Percentiles rank a stretch among this genome's conserved stretches.
These are phyloP conservation scores for Bombus turneri DNA, from an alignment of 1,140 invertebrate genomes.

Conservation along the genomic window DNA sequence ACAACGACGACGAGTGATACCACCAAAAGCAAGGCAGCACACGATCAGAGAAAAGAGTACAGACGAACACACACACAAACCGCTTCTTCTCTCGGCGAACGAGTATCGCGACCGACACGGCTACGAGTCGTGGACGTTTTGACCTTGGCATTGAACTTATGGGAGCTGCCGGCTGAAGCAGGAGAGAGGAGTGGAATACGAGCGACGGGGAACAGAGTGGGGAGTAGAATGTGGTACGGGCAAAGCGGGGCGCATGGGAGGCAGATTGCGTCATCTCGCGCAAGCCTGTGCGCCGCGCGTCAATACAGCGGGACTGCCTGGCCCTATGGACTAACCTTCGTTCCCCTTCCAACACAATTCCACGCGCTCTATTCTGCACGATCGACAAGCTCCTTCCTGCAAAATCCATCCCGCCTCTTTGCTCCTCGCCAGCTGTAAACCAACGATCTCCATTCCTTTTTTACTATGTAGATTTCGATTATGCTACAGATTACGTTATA, in stretches of 20 bases:
- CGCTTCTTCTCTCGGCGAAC: constrained; percentile 60
- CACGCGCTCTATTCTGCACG: constrained; percentile 5
- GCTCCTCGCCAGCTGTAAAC: constrained; percentile 9
- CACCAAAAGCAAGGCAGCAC: neutral
- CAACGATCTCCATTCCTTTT: neutral
- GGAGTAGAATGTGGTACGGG: constrained; percentile 40
- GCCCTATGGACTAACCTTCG: constrained; percentile 66
- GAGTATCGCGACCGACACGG: constrained; percentile 74
- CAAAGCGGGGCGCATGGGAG: constrained; percentile 35
- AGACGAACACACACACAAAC: constrained; percentile 34
- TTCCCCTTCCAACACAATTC: neutral
- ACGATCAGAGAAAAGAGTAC: constrained; percentile 14
- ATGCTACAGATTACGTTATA: neutral
- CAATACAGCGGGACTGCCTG: constrained; percentile 75
- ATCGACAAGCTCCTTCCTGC: constrained; percentile 12
- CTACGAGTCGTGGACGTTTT: constrained; percentile 73
- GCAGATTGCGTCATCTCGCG: constrained; percentile 78
- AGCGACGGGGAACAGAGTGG: constrained; percentile 23
- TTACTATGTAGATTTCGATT: neutral
- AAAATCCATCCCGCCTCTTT: constrained; percentile 23
- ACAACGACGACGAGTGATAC: neutral
- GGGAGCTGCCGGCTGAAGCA: constrained; percentile 60
- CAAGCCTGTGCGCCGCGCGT: constrained; percentile 76
- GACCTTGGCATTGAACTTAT: constrained; percentile 82
- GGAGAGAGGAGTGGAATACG: constrained; percentile 41